A percentile compares a stretch with the other conserved stretches of the same genome.
Conservation (phyloP, 2,113 vertebrate genomes). For the Zeus faber region DNA sequence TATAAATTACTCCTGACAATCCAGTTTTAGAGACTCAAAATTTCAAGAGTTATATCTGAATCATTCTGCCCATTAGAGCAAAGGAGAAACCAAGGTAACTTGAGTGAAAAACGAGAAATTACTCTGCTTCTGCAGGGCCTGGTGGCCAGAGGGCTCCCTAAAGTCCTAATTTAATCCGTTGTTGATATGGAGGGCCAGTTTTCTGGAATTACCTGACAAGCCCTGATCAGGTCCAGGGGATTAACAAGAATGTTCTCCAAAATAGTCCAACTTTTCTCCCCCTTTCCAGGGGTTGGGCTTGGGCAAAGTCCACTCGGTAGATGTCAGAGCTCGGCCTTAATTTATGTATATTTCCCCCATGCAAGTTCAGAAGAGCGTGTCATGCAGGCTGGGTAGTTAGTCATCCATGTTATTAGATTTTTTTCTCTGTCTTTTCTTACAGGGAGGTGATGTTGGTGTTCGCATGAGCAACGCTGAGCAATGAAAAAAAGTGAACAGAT, state of each 20-base stretch:
- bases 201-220: conserved; percentile 56
- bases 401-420: conserved; percentile 76
- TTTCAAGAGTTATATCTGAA: no score
- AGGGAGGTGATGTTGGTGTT: conserved; percentile 23
- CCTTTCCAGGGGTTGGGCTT: conserved; percentile 42
- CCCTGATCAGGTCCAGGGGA: conserved; percentile 49
- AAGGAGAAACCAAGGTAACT: no score
- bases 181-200: conserved; percentile 44
- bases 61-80: no score
- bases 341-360: conserved; percentile 64
- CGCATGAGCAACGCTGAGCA: conserved; percentile 30
- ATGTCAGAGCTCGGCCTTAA: conserved; percentile 61
- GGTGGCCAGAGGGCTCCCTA: no score
- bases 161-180: no score
- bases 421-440: conserved; percentile 26
- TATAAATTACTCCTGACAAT: no score
- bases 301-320: conserved; percentile 43
- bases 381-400: conserved; percentile 64
- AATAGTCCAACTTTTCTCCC: no score
- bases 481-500: conserved; percentile 35
- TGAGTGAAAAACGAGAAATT: no score
- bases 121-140: no score
- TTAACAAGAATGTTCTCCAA: conserved; percentile 51
- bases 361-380: conserved; percentile 60
- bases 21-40: no score